Percentiles rank a stretch among this genome's conserved stretches.
Conservation (phyloP, 2,797 vertebrate species). For the Dicrostonyx torquatus region DNA sequence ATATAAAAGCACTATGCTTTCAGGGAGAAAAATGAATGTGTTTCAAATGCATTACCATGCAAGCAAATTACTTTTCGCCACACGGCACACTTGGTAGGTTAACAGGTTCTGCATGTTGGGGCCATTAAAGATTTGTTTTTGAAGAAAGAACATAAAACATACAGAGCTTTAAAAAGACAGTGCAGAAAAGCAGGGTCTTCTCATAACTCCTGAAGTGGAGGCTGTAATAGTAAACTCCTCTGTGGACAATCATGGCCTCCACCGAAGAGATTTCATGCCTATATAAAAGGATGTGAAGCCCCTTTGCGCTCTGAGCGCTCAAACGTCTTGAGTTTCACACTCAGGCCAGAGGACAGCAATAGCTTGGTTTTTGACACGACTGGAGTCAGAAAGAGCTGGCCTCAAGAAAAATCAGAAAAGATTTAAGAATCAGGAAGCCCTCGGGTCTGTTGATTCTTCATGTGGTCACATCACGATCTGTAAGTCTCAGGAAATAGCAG, state of each 20-base stretch:
- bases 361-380: not conserved
- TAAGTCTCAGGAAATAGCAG: not conserved
- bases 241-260: not conserved
- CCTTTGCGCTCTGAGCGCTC: not conserved
- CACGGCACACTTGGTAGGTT: not conserved
- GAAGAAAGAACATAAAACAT: slow-evolving; percentile 28
- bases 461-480: not conserved
- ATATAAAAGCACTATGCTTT: slow-evolving; percentile 59
- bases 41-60: not conserved
- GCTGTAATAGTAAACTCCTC: not conserved
- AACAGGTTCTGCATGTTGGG: not conserved
- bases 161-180: not conserved
- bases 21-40: slow-evolving; percentile 4
- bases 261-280: not conserved
- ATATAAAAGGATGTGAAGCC: not conserved
- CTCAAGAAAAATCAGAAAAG: not conserved
- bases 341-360: not conserved
- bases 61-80: slow-evolving; percentile 2
- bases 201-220: not conserved
- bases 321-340: not conserved
- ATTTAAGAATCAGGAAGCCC: not conserved
- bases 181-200: not conserved
- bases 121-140: slow-evolving; percentile 59
- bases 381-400: not conserved
- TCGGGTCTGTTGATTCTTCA: not conserved